Base-by-base conservation (phyloP, 2,113 vertebrate species). In the Struthio camelus region DNA sequence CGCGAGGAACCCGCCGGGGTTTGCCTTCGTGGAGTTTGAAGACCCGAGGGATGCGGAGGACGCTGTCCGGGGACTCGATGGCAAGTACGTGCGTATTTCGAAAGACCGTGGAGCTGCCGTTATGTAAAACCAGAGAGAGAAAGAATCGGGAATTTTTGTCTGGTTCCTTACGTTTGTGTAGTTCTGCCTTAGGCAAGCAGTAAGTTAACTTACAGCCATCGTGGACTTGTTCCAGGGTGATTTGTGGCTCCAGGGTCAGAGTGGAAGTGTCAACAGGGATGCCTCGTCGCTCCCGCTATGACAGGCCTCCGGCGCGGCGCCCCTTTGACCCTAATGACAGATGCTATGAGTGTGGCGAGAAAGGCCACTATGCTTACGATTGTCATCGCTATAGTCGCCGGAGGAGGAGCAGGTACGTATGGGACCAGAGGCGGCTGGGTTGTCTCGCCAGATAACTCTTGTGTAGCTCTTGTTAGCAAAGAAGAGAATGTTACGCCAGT, bases 361-460 rank as follows among this genome's bases (percentile, higher is more conserved):
- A 98, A 97, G 98, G 99, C 91, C 99, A 99, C 98, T 99, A 99
- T 97, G 99, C 99, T 84, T 99, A 99, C 86, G 99, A 99, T 94
- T 99, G 99, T 76, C 98, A 98, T 72, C 98, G 99, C 76, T 99
- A 99, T 96, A 98, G 98, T 71, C 98, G 98, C 1, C 97, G 98
- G 12, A 97, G 98, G 65, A 97, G 98, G 95, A 99, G 98, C 98
- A 99, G 98, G 99, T 99, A 98, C 44, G 96, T 97, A 89, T 28
- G 89, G 87, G 93, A 59, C 91, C 42, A 22, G 66, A 94, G 84
- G 84, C 15, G 72, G 96, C 89, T 71, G 95, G 87, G 19, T 69
- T 69, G 96, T 89, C 96, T 94, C 36, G 8, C 89, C 91, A 80
- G 91, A 94, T 96, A 69, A 2, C 56, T 94, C 75, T 93, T 88